phyloP scores from a whole-genome alignment of 1,140 invertebrate genomes.

The Diprion similis region DNA sequence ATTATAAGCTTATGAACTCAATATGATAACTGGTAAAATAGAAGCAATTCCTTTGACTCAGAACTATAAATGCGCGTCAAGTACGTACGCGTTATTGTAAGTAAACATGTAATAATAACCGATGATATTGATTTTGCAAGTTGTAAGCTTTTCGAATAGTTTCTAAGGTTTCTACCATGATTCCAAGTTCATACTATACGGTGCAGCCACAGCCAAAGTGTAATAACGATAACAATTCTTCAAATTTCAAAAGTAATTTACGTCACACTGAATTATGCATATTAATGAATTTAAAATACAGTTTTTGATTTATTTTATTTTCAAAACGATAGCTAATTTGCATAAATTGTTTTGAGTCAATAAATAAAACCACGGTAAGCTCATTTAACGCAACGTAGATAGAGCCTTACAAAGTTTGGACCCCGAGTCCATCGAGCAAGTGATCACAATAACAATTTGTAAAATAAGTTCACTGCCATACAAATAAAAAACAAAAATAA shows the following conservation, averaged over 20 bases:
- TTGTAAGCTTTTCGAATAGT: neutral
- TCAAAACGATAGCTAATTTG: neutral
- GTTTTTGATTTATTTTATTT: neutral
- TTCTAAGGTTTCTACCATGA: neutral
- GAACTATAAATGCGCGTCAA: slow-evolving; percentile 16
- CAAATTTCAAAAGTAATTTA: no score
- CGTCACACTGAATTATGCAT: no score
- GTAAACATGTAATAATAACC: neutral
- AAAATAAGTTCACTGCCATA: slow-evolving; percentile 55
- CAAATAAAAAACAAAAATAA: slow-evolving; percentile 23
- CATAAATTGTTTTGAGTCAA: slow-evolving; percentile 35
- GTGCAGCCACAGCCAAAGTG: no score
- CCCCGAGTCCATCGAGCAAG: slow-evolving; percentile 38
- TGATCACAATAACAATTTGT: slow-evolving; percentile 47
- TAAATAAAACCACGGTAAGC: slow-evolving; percentile 31
- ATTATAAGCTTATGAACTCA: slow-evolving; percentile 33
- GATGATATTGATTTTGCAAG: neutral
- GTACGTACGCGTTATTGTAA: neutral
- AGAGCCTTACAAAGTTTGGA: slow-evolving; percentile 38
- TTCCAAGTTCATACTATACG: neutral
- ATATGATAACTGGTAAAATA: slow-evolving; percentile 19
- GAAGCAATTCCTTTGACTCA: slow-evolving; percentile 32
- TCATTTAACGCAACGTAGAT: slow-evolving; percentile 30
- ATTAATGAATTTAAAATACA: no score
- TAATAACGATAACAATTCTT: no score